These are phyloP conservation scores for Lycophotia porphyrea DNA, from an alignment of 2,888 invertebrate species.

Conservation along the genomic window DNA sequence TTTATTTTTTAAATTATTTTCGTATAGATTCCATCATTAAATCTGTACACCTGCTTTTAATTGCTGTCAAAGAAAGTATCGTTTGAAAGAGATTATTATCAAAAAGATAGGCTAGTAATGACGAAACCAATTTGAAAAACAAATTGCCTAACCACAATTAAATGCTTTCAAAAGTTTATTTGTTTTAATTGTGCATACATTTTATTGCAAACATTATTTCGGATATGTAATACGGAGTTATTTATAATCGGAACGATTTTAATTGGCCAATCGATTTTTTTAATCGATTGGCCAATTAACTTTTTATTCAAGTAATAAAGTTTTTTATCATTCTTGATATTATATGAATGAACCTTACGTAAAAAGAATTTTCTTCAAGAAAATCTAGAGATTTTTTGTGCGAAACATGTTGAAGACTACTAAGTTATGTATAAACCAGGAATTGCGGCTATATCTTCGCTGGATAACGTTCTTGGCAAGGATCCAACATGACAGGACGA, in stretches of 20 bases:
- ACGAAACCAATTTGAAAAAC: constrained; percentile 37
- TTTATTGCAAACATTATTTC: constrained; percentile 20
- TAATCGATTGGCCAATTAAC: constrained; percentile 27
- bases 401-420: not conserved
- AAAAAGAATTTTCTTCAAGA: not conserved
- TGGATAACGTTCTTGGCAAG: constrained; percentile 27
- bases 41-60: constrained; percentile 39
- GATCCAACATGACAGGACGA: constrained; percentile 34
- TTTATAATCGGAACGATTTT: constrained; percentile 32
- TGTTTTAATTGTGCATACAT: constrained; percentile 37
- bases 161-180: constrained; percentile 46
- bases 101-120: constrained; percentile 30
- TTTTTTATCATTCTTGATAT: not conserved
- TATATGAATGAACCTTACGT: not conserved
- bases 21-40: not conserved
- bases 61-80: constrained; percentile 46
- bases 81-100: constrained; percentile 21
- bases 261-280: constrained; percentile 35
- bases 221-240: constrained; percentile 22
- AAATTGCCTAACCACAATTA: constrained; percentile 40
- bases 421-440: constrained; percentile 24
- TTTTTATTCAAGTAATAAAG: constrained; percentile 1
- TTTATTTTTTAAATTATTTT: not conserved
- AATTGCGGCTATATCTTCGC: not conserved
- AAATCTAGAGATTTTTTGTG: not conserved